Evolutionary conservation across 2,113 vertebrate species (phyloP).

Genomic region (Mus spicilegus): DNA sequence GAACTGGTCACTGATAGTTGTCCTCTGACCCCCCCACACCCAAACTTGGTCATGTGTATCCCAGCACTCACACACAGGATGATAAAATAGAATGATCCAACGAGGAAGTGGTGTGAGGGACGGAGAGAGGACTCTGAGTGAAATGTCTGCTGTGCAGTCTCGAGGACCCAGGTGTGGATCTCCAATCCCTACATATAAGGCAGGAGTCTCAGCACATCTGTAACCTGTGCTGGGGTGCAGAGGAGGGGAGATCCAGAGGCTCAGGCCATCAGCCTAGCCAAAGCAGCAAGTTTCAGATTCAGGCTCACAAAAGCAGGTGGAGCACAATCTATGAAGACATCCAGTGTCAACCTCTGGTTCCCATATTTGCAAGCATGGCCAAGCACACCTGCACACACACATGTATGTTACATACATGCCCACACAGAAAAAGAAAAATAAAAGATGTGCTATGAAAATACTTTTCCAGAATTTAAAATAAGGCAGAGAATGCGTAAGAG

Average conservation of each 20-base stretch:
- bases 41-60: background rate
- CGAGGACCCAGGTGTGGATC: background rate
- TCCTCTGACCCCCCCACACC: background rate
- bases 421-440: background rate
- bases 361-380: too few species aligned
- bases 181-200: background rate
- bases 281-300: background rate
- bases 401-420: background rate
- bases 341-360: background rate
- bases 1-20: background rate
- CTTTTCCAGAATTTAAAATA: background rate
- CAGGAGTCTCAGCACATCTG: background rate
- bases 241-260: background rate
- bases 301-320: background rate
- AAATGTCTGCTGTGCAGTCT: background rate
- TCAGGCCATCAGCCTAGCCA: background rate
- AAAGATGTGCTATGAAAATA: background rate
- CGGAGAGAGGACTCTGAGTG: background rate
- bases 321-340: background rate
- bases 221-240: background rate
- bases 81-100: background rate
- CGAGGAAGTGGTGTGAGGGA: background rate
- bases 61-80: background rate
- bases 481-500: background rate
- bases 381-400: background rate